Percentiles rank a stretch among this genome's conserved stretches.
Evolutionary conservation across 2,888 invertebrate species (phyloP).

Genomic region (Neocrepidodera transversa): DNA sequence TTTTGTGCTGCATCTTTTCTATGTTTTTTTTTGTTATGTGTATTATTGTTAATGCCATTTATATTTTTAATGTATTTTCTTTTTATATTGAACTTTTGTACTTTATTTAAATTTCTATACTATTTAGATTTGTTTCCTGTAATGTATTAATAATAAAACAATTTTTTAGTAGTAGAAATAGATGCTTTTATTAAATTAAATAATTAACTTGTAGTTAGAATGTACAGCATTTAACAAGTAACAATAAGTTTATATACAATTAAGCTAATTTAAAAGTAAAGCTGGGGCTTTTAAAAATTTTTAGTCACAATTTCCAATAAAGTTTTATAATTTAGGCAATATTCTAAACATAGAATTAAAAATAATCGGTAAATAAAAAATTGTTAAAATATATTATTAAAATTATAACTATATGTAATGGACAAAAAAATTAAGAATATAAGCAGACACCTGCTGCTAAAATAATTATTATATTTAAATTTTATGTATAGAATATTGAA

Average conservation of each 20-base stretch:
- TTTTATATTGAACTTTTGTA: too few relatives aligned
- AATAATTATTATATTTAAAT: not conserved
- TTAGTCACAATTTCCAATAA: slow-evolving; percentile 9
- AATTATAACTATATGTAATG: too few relatives aligned
- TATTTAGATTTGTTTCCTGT: too few relatives aligned
- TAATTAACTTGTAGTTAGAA: slow-evolving; percentile 33
- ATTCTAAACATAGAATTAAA: not conserved
- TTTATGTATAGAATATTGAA: not conserved
- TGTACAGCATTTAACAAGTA: slow-evolving; percentile 38
- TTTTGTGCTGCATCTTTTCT: too few relatives aligned
- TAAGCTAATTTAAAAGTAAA: slow-evolving; percentile 16
- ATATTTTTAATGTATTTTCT: too few relatives aligned
- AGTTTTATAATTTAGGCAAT: not conserved
- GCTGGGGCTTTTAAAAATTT: slow-evolving; percentile 1
- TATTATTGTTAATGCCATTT: too few relatives aligned
- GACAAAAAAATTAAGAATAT: too few relatives aligned
- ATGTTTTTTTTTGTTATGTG: too few relatives aligned
- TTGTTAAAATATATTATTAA: too few relatives aligned
- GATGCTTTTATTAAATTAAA: slow-evolving; percentile 30
- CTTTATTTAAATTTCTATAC: too few relatives aligned
- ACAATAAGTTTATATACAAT: slow-evolving; percentile 28
- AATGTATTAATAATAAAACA: not conserved
- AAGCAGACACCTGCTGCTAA: too few relatives aligned
- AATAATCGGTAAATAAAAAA: not conserved
- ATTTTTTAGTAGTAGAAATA: slow-evolving; percentile 26